Base-by-base conservation (phyloP, 2,113 vertebrate species). In the Alces alces region DNA sequence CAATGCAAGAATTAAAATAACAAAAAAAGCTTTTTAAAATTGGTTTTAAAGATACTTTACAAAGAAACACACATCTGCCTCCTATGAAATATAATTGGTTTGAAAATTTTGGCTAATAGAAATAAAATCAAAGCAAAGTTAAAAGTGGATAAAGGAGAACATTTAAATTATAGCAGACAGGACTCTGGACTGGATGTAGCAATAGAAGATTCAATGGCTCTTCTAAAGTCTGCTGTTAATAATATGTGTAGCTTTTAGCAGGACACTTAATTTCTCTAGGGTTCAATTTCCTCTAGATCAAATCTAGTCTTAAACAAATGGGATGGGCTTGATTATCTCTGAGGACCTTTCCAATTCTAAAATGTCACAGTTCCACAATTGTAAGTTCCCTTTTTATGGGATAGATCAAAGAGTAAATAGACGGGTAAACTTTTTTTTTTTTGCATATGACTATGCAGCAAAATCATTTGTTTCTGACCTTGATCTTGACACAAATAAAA, bases 401-500 rank as follows among this genome's bases (percentile, higher is more conserved):
- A 60, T 3, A 96, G 87, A 97, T 93, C 90, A 98, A 97, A 96
- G 50, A 14, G 66, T 64, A 94, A 84, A 83, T 57, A 93, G 61
- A 64, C 19, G 87, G 19, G 87, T 97, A 90, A 96, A 96, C 36
- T 73, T 70, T 36, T 66, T 66, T 66, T 52, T 96, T 93, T 88
- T 93, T 88, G 83, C 27, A 90, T n/a, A 36, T 90, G 94, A 94
- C 95, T 96, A 90, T 90, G 78, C 58, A 95, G 76, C 58, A 93
- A 93, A 97, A 96, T 96, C 66, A 97, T 93, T 93, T 90, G 60
- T 86, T 88, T 76, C 92, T 97, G 96, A 97, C 95, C 97, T 96
- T 97, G 93, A 96, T 97, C 93, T 97, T 97, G 92, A 97, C 95
- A 97, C 86, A 97, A 97, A 97, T 91, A 97, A 96, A 98, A 97